phyloP scores from a whole-genome alignment of 1,140 invertebrate genomes.

The Conus betulinus region DNA sequence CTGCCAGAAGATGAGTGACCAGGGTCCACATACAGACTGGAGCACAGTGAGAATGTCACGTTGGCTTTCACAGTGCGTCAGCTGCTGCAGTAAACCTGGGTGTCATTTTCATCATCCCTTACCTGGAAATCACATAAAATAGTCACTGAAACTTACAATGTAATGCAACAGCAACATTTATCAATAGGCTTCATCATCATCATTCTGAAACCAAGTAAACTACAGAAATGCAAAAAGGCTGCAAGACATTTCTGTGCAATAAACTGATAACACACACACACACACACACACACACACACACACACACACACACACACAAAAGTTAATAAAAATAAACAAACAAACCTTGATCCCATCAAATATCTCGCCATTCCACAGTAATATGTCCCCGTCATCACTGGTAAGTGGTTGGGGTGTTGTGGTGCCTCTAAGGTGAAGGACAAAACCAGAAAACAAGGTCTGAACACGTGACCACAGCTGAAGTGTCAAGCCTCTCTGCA shows the following conservation, averaged over 20 bases:
- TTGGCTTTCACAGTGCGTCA: constrained; percentile 56
- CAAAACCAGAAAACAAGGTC: constrained; percentile 73
- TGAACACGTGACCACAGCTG: constrained; percentile 5
- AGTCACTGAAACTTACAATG: no score
- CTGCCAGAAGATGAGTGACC: constrained; percentile 88
- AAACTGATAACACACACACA: no score
- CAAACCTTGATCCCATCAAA: constrained; percentile 78
- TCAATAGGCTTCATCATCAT: no score
- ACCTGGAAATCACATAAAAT: constrained; percentile 55
- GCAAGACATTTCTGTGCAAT: no score
- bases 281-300: no score
- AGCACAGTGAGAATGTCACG: constrained; percentile 77
- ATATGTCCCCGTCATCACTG: constrained; percentile 78
- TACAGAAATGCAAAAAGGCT: no score
- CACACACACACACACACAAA: no score
- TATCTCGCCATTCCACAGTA: constrained; percentile 90
- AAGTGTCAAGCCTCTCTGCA: background rate
- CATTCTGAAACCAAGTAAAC: no score
- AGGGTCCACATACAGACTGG: constrained; percentile 85
- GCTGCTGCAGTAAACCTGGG: constrained; percentile 58
- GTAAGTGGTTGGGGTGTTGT: constrained; percentile 80
- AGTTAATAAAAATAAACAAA: no score
- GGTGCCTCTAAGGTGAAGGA: constrained; percentile 85
- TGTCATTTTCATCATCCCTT: constrained; percentile 67
- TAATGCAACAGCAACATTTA: no score